These are phyloP conservation scores for Tympanuchus pallidicinctus DNA, from an alignment of 2,113 vertebrate genomes.

Conservation along the genomic window DNA sequence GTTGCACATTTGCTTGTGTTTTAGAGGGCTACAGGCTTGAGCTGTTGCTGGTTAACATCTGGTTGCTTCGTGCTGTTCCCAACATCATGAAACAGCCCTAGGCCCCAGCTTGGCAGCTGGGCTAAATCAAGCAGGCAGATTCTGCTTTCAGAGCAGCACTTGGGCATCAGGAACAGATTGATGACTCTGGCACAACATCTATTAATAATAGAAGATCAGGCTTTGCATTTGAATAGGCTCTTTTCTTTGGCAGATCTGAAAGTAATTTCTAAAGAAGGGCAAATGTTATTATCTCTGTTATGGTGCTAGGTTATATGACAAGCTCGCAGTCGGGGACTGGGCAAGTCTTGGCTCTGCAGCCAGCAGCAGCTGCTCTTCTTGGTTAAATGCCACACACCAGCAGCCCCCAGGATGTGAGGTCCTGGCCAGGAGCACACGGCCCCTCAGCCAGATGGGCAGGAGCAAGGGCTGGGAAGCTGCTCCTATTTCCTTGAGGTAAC, in stretches of 20 bases:
- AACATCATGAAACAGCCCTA: background rate
- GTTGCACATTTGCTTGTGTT: background rate
- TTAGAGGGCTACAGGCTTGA: background rate
- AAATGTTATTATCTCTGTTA: slow-evolving; percentile 32
- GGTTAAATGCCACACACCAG: slow-evolving; percentile 53
- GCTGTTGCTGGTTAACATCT: slow-evolving; percentile 40
- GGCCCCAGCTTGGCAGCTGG: background rate
- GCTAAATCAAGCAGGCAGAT: slow-evolving; percentile 22
- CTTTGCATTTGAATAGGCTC: slow-evolving; percentile 56
- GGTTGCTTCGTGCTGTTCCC: background rate
- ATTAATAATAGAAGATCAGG: slow-evolving; percentile 62
- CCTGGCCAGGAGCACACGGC: background rate
- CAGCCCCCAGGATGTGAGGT: background rate
- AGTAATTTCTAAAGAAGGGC: slow-evolving; percentile 57
- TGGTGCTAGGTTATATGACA: slow-evolving; percentile 18
- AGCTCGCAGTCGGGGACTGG: background rate
- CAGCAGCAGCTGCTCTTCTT: slow-evolving; percentile 54
- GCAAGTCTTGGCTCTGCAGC: slow-evolving; percentile 23
- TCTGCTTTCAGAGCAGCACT: background rate
- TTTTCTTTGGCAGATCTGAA: slow-evolving; percentile 57
- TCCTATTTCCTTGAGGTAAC: background rate
- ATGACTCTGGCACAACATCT: slow-evolving; percentile 49
- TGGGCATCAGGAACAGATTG: slow-evolving; percentile 52
- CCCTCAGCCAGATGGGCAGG: slow-evolving; percentile 25
- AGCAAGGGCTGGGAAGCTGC: background rate